Base-by-base conservation (phyloP, 2,797 vertebrate genomes). In the Aratinga solstitialis region DNA sequence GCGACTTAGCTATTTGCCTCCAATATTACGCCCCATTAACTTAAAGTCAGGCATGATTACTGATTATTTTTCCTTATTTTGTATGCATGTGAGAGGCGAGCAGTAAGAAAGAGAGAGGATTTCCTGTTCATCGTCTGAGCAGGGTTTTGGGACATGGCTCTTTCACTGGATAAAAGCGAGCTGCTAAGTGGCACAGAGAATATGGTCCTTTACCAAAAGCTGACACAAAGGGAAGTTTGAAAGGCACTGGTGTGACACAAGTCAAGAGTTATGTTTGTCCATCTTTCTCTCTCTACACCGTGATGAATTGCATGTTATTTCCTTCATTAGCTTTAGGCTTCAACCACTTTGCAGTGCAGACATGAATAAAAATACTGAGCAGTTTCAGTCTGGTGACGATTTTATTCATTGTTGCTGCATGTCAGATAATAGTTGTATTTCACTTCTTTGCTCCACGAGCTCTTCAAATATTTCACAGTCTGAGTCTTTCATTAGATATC, bases 231-330 rank as follows among this genome's bases (percentile, higher is more conserved):
- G 92, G 95, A 93, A 97, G 91, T 96, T 96, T 91, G 93, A 93
- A 92, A 97, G 88, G 93, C 85, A 79, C 43, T 84, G 96, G 93
- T 3, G 24, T 96, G 91, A 78, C 90, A 97, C 3, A 9, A 97
- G 94, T 96, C 93, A 94, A 89, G 94, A 97, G 95, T 92, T 96
- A 94, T 91, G 87, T 38, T 54, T 93, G 24, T 87, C 89, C 92
- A 86, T 87, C 88, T 93, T 93, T 94, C 73, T 96, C 74, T 80
- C 93, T 91, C 92, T 92, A 72, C 93, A 93, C 94, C 72, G 75
- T 96, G 97, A 97, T 97, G 96, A 97, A 96, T 95, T 95, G 84
- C 94, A 66, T 92, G 96, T 97, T 97, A 95, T 96, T 97, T 97
- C 97, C 96, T 96, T 97, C 95, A 94, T 97, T 95, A 97, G 93